Base-by-base conservation (phyloP, 2,797 vertebrate species). In the Tenualosa ilisha region DNA sequence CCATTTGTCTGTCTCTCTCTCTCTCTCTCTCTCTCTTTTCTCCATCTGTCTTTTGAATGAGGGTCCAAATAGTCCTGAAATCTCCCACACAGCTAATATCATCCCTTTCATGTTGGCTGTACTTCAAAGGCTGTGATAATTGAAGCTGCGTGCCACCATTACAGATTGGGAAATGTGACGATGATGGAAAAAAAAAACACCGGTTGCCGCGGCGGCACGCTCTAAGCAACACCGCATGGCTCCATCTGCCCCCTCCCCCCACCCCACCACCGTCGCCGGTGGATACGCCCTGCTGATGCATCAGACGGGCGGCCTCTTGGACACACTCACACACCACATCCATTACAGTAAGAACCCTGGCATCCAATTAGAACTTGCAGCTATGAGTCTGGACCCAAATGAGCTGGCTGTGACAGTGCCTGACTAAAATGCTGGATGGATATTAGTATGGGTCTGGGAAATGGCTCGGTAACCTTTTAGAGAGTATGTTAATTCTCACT, bases 401-500 rank as follows among this genome's bases (percentile, higher is more conserved):
- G 63, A 24, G 63, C 63, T 68, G 8, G 11, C 24, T 8, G 63
- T 13, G 63, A 12, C 63, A 68, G 24, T 31, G 31, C 31, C 68
- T 75, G 68, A 75, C 31, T 37, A 40, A 75, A 43, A 75, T 17
- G 12, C 24, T 17, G 31, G 40, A 75, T 40, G 31, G 68, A 40
- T 75, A 6, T 31, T 3, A 15, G 68, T 43, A 15, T 20, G 31
- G 37, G 68, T 13, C 31, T 13, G 68, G 68, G 68, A 13, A 75
- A 15, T 15, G 68, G 24, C 31, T 11, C 15, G 37, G 31, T 75
- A 75, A 75, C 68, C 68, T 75, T 53, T 75, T 31, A 65, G 22
- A 82, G 3, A 37, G 11, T 54, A 20, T 83, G 6, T 31, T 87
- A 81, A 81, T 13, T 68, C 82, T 68, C 49, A 83, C 82, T 85